Evolutionary conservation across 2,888 invertebrate species (phyloP).

Genomic region (Apotomis turbidana): DNA sequence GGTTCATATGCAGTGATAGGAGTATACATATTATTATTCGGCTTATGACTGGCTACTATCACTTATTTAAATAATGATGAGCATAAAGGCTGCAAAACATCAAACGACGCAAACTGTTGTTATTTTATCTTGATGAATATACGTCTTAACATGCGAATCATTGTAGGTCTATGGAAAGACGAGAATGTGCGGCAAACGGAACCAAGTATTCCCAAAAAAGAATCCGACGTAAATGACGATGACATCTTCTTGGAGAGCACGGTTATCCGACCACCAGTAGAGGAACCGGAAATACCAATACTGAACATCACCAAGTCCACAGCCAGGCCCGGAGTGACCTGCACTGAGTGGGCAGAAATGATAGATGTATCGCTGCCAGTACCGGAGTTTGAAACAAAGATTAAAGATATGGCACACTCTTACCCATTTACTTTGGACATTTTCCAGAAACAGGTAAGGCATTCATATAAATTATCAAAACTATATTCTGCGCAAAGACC

Average conservation of each 20-base stretch:
- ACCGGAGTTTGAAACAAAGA: slow-evolving; percentile 89
- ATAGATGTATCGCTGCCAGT: slow-evolving; percentile 93
- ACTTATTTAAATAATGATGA: too few species aligned
- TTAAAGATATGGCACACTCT: slow-evolving; percentile 92
- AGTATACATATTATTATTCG: too few species aligned
- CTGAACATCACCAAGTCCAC: slow-evolving; percentile 86
- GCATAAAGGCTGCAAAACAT: too few species aligned
- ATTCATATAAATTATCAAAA: neutral
- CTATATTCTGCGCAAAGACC: neutral
- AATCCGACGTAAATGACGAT: slow-evolving; percentile 57
- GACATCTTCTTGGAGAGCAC: slow-evolving; percentile 73
- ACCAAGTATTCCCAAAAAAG: slow-evolving; percentile 50
- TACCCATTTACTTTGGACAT: slow-evolving; percentile 97
- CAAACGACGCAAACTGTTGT: too few species aligned
- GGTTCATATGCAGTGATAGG: too few species aligned
- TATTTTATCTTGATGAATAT: too few species aligned
- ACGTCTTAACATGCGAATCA: too few species aligned
- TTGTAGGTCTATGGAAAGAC: slow-evolving; percentile 75
- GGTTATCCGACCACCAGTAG: slow-evolving; percentile 67
- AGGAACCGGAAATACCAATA: slow-evolving; percentile 83
- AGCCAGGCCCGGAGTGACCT: slow-evolving; percentile 70
- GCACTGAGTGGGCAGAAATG: slow-evolving; percentile 94
- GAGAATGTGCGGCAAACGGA: slow-evolving; percentile 60
- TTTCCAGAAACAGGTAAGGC: slow-evolving; percentile 94
- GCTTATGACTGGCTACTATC: too few species aligned